A percentile compares a stretch with the other conserved stretches of the same genome.
These are phyloP conservation scores for Himalopsyche kuldschensis DNA, from an alignment of 2,888 invertebrate species.

Conservation along the genomic window DNA sequence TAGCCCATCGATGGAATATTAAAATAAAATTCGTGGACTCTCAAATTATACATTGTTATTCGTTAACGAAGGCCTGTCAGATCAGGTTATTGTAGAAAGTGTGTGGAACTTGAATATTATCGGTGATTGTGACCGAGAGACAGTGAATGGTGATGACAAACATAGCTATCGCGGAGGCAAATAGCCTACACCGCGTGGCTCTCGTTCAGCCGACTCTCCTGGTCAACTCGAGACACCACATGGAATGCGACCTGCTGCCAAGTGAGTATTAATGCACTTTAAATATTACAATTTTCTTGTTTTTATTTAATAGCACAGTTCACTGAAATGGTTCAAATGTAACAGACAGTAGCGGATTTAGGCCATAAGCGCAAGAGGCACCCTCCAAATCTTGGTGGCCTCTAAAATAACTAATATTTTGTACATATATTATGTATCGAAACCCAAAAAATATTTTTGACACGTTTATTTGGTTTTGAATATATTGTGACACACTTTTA, in stretches of 20 bases:
- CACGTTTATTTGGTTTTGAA: too few species aligned
- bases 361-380: too few species aligned
- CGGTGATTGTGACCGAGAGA: background rate
- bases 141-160: constrained; percentile 39
- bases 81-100: background rate
- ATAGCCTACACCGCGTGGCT: constrained; percentile 30
- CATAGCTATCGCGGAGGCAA: constrained; percentile 33
- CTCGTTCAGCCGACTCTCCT: constrained; percentile 36
- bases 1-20: background rate
- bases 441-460: too few species aligned
- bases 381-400: too few species aligned
- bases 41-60: background rate
- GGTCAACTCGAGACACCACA: constrained; percentile 34
- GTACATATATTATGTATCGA: too few species aligned
- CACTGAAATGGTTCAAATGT: too few species aligned
- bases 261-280: constrained; percentile 25
- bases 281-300: background rate
- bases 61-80: background rate
- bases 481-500: too few species aligned
- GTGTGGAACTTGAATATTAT: background rate
- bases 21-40: background rate
- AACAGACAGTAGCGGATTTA: too few species aligned
- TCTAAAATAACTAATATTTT: too few species aligned
- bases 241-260: constrained; percentile 38
- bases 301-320: background rate